A percentile compares a stretch with the other conserved stretches of the same genome.
Conservation (phyloP, 2,113 vertebrate genomes). For the Petroica traversi region DNA sequence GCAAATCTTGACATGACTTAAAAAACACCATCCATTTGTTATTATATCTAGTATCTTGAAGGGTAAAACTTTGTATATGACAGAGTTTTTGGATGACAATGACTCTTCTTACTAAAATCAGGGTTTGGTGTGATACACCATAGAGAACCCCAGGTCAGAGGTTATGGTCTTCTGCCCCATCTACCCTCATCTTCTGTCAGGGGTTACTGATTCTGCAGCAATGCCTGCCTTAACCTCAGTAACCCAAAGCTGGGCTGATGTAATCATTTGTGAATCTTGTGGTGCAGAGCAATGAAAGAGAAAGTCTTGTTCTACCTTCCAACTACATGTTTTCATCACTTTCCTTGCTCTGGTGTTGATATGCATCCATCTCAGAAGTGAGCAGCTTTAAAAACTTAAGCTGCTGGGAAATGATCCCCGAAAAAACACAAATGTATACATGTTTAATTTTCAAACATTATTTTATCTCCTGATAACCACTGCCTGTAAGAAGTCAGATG, state of each 20-base stretch:
- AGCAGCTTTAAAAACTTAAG: background rate
- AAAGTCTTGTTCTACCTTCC: background rate
- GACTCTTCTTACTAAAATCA: background rate
- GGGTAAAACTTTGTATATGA: background rate
- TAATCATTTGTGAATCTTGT: background rate
- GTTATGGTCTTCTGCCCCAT: background rate
- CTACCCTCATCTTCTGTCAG: background rate
- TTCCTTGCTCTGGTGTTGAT: background rate
- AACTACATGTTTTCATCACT: background rate
- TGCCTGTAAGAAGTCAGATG: background rate
- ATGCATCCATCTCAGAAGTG: background rate
- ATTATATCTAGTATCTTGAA: background rate
- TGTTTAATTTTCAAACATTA: background rate
- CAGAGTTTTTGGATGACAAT: background rate
- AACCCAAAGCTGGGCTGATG: background rate
- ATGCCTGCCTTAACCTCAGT: background rate
- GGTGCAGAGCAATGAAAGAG: background rate
- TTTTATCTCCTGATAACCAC: background rate
- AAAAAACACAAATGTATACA: fast-evolving
- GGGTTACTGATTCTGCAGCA: background rate
- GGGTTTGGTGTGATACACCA: background rate
- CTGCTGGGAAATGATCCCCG: background rate
- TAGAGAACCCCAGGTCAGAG: background rate
- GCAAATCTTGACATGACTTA: background rate
- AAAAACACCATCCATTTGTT: background rate